Percentiles rank a stretch among this genome's conserved stretches.
Evolutionary conservation across 1,140 invertebrate species (phyloP).

Genomic region (Penaeus chinensis): DNA sequence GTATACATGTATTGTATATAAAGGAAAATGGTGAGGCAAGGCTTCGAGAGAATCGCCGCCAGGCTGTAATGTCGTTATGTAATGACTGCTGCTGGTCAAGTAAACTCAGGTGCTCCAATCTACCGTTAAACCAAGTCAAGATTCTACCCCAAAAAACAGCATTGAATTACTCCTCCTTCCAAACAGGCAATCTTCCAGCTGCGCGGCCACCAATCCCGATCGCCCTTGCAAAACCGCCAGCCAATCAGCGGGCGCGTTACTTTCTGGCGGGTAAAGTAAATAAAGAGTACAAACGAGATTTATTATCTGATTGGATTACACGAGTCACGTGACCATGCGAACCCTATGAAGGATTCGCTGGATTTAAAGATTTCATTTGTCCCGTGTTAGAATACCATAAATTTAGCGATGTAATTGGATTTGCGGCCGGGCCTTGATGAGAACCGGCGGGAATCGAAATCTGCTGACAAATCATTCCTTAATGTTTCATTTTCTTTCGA

Average conservation of each 20-base stretch:
- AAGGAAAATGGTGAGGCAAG: too few species aligned
- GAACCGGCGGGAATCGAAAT: slow-evolving; percentile 30
- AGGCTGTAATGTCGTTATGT: slow-evolving; percentile 39
- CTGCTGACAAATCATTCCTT: slow-evolving; percentile 12
- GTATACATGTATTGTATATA: neutral
- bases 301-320: slow-evolving; percentile 62
- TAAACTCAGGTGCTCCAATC: slow-evolving; percentile 45
- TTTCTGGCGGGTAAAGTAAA: slow-evolving; percentile 50
- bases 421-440: slow-evolving; percentile 39
- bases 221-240: neutral
- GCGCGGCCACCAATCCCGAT: slow-evolving; percentile 31
- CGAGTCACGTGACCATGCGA: slow-evolving; percentile 46
- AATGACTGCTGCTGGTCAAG: slow-evolving; percentile 46
- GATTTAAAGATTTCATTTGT: slow-evolving; percentile 60
- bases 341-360: slow-evolving; percentile 25
- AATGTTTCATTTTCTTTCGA: neutral
- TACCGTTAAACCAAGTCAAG: slow-evolving; percentile 55
- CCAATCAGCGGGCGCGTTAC: slow-evolving; percentile 39
- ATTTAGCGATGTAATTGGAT: slow-evolving; percentile 52
- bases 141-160: slow-evolving; percentile 34
- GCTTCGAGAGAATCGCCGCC: slow-evolving; percentile 10
- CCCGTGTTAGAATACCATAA: slow-evolving; percentile 55
- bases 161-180: slow-evolving; percentile 55
- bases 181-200: slow-evolving; percentile 54
- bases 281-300: slow-evolving; percentile 62